These are phyloP conservation scores for Labia minor DNA, from an alignment of 2,888 invertebrate species.

Conservation along the genomic window DNA sequence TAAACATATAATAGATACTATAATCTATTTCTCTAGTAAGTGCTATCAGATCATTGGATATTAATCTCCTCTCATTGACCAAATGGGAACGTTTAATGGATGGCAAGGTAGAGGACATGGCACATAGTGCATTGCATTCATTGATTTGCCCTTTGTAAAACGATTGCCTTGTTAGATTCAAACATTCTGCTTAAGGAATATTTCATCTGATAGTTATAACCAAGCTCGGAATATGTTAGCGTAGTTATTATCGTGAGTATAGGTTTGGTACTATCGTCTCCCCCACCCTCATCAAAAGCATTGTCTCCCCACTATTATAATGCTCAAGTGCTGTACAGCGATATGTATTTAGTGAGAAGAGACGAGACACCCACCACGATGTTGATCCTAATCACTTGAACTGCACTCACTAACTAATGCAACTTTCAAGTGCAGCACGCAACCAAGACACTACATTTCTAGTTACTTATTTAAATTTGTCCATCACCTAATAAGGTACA, in stretches of 20 bases:
- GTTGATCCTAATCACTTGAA: background rate
- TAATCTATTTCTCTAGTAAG: too few species aligned
- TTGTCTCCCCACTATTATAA: background rate
- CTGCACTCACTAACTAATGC: constrained; percentile 2
- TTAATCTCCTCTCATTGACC: background rate
- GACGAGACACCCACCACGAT: background rate
- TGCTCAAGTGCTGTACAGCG: background rate
- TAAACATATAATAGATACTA: too few species aligned
- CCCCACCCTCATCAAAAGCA: background rate
- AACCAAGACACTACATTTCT: background rate
- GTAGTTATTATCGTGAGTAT: background rate
- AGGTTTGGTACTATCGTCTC: background rate
- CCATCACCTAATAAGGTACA: background rate
- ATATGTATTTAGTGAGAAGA: background rate
- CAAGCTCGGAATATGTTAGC: background rate
- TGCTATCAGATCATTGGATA: background rate
- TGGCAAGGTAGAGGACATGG: background rate
- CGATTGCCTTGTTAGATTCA: background rate
- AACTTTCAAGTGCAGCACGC: background rate
- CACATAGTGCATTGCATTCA: background rate
- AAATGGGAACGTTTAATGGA: background rate
- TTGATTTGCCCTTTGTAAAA: background rate
- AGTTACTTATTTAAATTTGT: background rate
- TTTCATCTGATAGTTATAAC: background rate
- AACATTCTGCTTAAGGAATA: constrained; percentile 7